Evolutionary conservation across 2,113 vertebrate genomes (phyloP).

Genomic region (Dasyornis broadbenti): DNA sequence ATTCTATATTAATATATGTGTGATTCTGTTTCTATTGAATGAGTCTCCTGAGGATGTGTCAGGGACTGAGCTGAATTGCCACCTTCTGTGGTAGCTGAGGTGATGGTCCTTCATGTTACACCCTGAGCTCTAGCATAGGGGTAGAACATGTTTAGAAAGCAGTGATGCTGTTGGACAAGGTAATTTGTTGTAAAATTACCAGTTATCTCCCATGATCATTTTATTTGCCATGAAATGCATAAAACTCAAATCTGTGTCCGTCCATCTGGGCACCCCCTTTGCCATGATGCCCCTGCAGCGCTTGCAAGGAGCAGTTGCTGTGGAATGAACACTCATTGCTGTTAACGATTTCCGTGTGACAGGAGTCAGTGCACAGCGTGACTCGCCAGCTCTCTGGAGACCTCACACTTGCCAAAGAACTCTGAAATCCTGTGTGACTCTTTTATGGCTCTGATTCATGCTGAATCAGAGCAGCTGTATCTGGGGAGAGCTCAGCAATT

Average conservation of each 20-base stretch:
- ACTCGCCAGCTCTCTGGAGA: not conserved
- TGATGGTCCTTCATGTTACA: not conserved
- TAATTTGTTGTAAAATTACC: not conserved
- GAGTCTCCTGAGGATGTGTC: not conserved
- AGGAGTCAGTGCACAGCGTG: accelerated
- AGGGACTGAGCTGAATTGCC: not conserved
- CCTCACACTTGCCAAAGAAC: not conserved
- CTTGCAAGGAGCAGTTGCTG: not conserved
- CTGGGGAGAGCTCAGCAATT: not conserved
- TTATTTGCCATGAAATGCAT: not conserved
- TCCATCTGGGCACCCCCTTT: not conserved
- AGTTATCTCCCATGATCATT: not conserved
- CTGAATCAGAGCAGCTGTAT: slow-evolving; percentile 25
- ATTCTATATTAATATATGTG: not conserved
- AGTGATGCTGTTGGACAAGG: not conserved
- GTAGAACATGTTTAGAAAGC: not conserved
- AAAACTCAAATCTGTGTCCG: accelerated
- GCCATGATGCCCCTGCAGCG: accelerated
- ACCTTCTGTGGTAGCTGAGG: not conserved
- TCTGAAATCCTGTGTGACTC: not conserved
- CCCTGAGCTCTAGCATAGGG: not conserved
- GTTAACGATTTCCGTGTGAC: accelerated
- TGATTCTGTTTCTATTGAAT: not conserved
- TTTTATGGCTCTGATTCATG: slow-evolving; percentile 7
- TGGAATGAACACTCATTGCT: not conserved